Evolutionary conservation across 2,888 invertebrate species (phyloP).

Genomic region (Anagyrus pseudococci): DNA sequence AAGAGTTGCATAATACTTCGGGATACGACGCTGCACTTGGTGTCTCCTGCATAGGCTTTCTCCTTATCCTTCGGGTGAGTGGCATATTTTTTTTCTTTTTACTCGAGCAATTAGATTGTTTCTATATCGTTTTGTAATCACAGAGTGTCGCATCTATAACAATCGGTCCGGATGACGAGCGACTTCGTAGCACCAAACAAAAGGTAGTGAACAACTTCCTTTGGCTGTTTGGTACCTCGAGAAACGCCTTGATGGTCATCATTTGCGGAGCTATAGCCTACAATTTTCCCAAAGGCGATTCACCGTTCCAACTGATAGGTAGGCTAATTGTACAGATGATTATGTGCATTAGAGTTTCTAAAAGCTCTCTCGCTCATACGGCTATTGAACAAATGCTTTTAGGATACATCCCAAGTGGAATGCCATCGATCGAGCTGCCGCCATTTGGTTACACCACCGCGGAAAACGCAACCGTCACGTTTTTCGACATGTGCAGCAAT

Average conservation of each 20-base stretch:
- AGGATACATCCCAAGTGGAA: slow-evolving; percentile 78
- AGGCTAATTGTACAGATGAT: slow-evolving; percentile 38
- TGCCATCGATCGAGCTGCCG: slow-evolving; percentile 72
- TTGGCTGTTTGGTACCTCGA: slow-evolving; percentile 80
- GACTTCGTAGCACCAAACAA: slow-evolving; percentile 66
- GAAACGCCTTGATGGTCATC: slow-evolving; percentile 86
- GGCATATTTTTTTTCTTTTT: not conserved
- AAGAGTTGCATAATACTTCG: slow-evolving; percentile 71
- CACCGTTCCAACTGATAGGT: slow-evolving; percentile 77
- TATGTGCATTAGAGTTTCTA: no score
- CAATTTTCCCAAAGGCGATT: slow-evolving; percentile 66
- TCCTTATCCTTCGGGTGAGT: slow-evolving; percentile 79
- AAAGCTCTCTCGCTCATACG: no score
- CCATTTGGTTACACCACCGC: slow-evolving; percentile 72
- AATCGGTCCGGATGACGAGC: slow-evolving; percentile 67
- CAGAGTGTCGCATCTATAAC: slow-evolving; percentile 72
- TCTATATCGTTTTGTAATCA: slow-evolving; percentile 43
- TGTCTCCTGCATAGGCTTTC: slow-evolving; percentile 74
- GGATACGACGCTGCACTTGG: slow-evolving; percentile 81
- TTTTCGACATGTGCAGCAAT: slow-evolving; percentile 77
- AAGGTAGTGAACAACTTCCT: slow-evolving; percentile 70
- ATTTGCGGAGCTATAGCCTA: slow-evolving; percentile 75
- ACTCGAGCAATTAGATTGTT: not conserved
- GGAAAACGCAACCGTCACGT: slow-evolving; percentile 66
- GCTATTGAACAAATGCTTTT: not conserved